Evolutionary conservation across 2,888 invertebrate genomes (phyloP).

Genomic region (Bellardia bayeri): DNA sequence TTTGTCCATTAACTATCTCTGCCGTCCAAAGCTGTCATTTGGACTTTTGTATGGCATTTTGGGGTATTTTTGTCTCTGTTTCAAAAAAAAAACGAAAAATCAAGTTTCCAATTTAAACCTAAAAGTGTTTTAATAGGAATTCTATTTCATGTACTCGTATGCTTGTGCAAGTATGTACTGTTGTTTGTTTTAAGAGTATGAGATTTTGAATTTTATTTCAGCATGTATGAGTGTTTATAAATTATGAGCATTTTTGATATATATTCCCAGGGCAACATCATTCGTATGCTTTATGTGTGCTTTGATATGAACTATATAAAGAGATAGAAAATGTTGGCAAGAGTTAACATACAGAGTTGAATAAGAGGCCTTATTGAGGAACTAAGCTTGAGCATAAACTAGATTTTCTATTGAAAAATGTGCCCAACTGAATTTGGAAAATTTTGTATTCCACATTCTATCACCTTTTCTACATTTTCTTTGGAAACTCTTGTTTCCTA

Average conservation of each 20-base stretch:
- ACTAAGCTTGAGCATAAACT: background rate
- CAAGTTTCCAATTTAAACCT: slow-evolving; percentile 51
- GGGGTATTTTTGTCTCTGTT: background rate
- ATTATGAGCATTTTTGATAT: slow-evolving; percentile 77
- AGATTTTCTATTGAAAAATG: background rate
- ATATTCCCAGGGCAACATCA: slow-evolving; percentile 53
- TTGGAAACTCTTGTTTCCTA: background rate
- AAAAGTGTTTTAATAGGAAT: slow-evolving; percentile 55
- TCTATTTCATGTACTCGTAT: slow-evolving; percentile 17
- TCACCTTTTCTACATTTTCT: background rate
- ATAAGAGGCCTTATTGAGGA: background rate
- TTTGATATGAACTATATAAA: slow-evolving; percentile 14
- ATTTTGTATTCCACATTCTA: background rate
- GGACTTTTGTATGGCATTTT: slow-evolving; percentile 42
- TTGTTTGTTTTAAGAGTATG: slow-evolving; percentile 24
- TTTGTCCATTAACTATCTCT: slow-evolving; percentile 63
- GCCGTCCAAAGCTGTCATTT: slow-evolving; percentile 64
- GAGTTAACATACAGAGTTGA: background rate
- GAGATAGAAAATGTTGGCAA: background rate
- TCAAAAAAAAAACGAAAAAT: background rate
- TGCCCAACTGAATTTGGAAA: background rate
- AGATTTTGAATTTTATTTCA: slow-evolving; percentile 66
- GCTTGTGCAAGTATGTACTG: slow-evolving; percentile 7
- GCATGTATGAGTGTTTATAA: slow-evolving; percentile 80
- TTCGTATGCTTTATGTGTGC: slow-evolving; percentile 26